Conservation (phyloP, 2,888 invertebrate species). For the Leptinotarsa peninsularis region DNA sequence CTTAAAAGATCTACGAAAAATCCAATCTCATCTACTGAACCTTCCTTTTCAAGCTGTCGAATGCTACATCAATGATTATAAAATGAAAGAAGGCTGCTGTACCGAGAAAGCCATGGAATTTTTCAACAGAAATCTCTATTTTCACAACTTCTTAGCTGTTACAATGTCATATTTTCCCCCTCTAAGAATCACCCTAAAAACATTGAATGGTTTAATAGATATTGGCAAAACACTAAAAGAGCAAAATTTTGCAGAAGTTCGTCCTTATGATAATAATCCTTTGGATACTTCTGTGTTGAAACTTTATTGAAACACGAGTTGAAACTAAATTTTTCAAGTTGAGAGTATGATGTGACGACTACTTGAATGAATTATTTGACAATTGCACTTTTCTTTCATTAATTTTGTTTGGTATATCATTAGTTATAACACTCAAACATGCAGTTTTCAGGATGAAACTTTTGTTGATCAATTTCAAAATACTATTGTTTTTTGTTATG, state of each 20-base stretch:
- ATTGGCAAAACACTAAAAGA: constrained; percentile 44
- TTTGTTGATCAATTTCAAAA: neutral
- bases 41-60: constrained; percentile 54
- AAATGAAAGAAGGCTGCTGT: constrained; percentile 39
- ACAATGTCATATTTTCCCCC: constrained; percentile 36
- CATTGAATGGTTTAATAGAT: constrained; percentile 35
- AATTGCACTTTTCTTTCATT: too few relatives aligned
- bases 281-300: constrained; percentile 36
- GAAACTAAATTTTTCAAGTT: too few relatives aligned
- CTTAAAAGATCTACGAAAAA: constrained; percentile 48
- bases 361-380: too few relatives aligned
- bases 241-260: constrained; percentile 42
- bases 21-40: constrained; percentile 51
- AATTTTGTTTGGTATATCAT: too few relatives aligned
- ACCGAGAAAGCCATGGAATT: constrained; percentile 41
- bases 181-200: constrained; percentile 38
- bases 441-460: neutral
- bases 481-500: neutral
- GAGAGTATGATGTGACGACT: too few relatives aligned
- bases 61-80: constrained; percentile 49
- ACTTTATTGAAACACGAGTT: constrained; percentile 22
- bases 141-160: constrained; percentile 42
- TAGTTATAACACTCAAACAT: too few relatives aligned
- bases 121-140: constrained; percentile 47
- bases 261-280: constrained; percentile 35